phyloP scores from a whole-genome alignment of 2,797 vertebrate species.

The Triplophysa bombifrons region DNA sequence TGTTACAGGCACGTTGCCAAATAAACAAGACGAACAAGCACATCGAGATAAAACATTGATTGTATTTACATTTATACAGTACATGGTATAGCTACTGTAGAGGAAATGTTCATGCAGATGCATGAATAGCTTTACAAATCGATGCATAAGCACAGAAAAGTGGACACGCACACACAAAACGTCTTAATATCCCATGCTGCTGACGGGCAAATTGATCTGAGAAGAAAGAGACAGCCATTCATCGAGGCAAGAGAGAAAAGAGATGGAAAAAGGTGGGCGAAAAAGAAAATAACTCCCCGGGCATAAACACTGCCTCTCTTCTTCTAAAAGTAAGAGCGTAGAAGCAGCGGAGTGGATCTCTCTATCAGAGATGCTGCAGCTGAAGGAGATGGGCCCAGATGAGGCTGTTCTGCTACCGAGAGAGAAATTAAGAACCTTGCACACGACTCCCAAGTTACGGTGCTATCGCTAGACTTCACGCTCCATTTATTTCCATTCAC shows the following conservation, averaged over 20 bases:
- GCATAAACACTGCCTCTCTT: conserved; percentile 38
- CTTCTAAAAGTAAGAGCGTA: not conserved
- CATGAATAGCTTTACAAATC: conserved; percentile 23
- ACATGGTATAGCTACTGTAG: not conserved
- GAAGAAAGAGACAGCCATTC: conserved; percentile 36
- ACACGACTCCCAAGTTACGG: conserved; percentile 42
- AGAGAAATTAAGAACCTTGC: conserved; percentile 48
- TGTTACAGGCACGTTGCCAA: not conserved
- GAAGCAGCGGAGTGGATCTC: conserved; percentile 33
- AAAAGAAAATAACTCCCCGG: conserved; percentile 23
- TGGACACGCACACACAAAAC: conserved; percentile 23
- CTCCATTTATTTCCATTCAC: not conserved
- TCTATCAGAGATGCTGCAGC: conserved; percentile 44
- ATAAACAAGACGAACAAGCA: not conserved
- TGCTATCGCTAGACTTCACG: not conserved
- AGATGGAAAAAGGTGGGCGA: conserved; percentile 14
- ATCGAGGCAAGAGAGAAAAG: conserved; percentile 14
- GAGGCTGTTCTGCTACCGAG: conserved; percentile 12
- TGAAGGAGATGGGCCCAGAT: conserved; percentile 42
- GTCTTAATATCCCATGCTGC: conserved; percentile 29
- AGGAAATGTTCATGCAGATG: not conserved
- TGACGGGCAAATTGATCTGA: conserved; percentile 34
- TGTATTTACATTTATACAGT: conserved; percentile 13
- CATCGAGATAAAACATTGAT: not conserved
- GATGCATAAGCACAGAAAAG: conserved; percentile 17